Evolutionary conservation across 2,797 vertebrate species (phyloP).

Genomic region (Muscicapa striata): DNA sequence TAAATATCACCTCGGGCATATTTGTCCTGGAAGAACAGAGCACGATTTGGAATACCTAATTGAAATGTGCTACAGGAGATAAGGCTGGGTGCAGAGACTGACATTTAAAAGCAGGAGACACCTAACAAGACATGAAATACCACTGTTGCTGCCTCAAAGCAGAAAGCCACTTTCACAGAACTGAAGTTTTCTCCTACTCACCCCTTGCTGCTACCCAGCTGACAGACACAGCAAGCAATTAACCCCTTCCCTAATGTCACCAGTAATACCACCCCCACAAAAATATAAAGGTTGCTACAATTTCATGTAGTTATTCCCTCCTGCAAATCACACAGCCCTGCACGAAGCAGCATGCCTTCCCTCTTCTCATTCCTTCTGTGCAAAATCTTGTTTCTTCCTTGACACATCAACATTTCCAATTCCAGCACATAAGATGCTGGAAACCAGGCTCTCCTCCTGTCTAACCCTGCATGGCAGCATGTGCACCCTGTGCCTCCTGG

Average conservation of each 20-base stretch:
- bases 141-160: conserved; percentile 69
- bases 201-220: not conserved
- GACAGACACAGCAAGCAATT: conserved; percentile 7
- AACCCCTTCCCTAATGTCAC: not conserved
- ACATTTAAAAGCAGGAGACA: conserved; percentile 79
- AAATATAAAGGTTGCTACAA: not conserved
- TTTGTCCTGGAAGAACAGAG: conserved; percentile 75
- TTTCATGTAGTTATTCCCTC: not conserved
- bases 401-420: not conserved
- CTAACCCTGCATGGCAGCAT: not conserved
- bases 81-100: conserved; percentile 74
- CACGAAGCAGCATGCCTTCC: not conserved
- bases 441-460: not conserved
- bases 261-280: not conserved
- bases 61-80: conserved; percentile 82
- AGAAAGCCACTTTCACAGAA: conserved; percentile 58
- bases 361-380: not conserved
- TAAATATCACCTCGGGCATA: conserved; percentile 78
- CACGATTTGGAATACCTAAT: conserved; percentile 79
- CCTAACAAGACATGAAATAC: conserved; percentile 78
- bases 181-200: conserved; percentile 42
- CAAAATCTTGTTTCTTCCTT: not conserved
- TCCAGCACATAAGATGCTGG: not conserved
- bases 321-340: not conserved
- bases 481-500: not conserved